These are phyloP conservation scores for Craseonycteris thonglongyai DNA, from an alignment of 2,113 vertebrate genomes.

Conservation along the genomic window DNA sequence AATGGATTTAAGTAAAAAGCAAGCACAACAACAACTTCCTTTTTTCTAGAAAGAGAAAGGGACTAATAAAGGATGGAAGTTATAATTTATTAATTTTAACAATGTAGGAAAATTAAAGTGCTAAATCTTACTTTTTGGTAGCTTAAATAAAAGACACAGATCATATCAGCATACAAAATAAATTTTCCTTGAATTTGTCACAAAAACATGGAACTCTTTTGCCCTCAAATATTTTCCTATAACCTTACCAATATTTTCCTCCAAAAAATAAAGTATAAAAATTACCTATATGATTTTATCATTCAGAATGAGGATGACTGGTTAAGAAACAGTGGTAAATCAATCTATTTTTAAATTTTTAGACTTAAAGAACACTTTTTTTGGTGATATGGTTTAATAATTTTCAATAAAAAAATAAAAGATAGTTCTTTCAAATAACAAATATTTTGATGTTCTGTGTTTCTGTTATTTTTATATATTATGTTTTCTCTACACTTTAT, in stretches of 20 bases:
- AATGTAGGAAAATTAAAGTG: not conserved
- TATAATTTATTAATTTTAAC: constrained; percentile 30
- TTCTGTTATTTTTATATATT: not conserved
- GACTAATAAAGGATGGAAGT: not conserved
- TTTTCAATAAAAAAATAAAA: not conserved
- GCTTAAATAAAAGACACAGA: not conserved
- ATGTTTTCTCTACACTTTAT: not conserved
- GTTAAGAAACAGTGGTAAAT: not conserved
- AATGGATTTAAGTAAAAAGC: not conserved
- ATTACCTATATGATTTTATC: not conserved
- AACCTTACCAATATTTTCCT: not conserved
- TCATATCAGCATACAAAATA: not conserved
- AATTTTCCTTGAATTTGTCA: not conserved
- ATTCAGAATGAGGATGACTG: not conserved
- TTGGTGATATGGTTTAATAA: not conserved
- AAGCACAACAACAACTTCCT: not conserved
- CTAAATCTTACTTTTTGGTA: not conserved
- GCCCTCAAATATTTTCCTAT: not conserved
- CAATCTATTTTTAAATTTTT: not conserved
- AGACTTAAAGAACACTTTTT: not conserved
- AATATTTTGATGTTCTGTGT: not conserved
- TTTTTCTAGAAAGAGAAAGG: not conserved
- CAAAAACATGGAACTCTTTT: not conserved
- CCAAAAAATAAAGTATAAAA: not conserved
- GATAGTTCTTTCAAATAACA: not conserved